A percentile compares a stretch with the other conserved stretches of the same genome.
Conservation (phyloP, 2,797 vertebrate genomes). For the Pipistrellus pygmaeus region DNA sequence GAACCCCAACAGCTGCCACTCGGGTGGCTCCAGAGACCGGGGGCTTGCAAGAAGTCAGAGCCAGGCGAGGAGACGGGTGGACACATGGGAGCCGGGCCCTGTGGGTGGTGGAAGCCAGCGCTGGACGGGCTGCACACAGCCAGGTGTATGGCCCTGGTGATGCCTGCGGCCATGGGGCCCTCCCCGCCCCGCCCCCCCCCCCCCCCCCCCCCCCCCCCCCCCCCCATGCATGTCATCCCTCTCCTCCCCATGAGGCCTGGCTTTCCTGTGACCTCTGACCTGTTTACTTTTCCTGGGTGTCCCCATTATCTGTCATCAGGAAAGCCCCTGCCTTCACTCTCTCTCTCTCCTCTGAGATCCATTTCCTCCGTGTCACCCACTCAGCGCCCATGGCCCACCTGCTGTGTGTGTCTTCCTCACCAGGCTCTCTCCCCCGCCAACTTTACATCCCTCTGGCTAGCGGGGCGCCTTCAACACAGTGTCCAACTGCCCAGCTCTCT, state of each 20-base stretch:
- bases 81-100: rapidly evolving
- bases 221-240: background rate
- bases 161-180: background rate
- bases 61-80: no score
- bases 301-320: background rate
- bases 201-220: no score
- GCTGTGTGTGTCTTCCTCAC: rapidly evolving
- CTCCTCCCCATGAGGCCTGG: background rate
- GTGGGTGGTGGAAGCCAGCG: background rate
- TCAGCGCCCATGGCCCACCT: background rate
- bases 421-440: background rate
- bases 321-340: background rate
- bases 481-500: background rate
- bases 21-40: background rate
- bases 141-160: background rate
- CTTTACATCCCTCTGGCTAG: background rate
- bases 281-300: background rate
- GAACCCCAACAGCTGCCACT: background rate
- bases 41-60: background rate
- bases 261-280: background rate
- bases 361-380: background rate
- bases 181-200: no score
- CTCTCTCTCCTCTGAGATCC: background rate
- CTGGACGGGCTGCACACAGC: background rate
- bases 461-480: background rate